A percentile compares a stretch with the other conserved stretches of the same genome.
Conservation (phyloP, 2,797 vertebrate genomes). For the Channa striata region DNA sequence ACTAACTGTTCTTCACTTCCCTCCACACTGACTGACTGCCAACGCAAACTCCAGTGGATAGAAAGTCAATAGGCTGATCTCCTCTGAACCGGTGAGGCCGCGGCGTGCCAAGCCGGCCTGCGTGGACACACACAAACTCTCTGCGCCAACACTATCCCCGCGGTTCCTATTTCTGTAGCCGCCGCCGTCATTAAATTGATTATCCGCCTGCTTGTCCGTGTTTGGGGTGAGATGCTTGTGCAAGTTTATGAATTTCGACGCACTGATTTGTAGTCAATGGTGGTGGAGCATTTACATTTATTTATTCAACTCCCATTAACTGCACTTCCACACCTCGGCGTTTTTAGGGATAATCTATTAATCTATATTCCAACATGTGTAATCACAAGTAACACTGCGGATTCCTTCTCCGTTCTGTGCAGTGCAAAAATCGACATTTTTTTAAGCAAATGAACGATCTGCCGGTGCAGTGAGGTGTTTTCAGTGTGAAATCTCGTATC, state of each 20-base stretch:
- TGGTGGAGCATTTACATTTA: neutral
- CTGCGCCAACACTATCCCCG: constrained; percentile 15
- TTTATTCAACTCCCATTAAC: neutral
- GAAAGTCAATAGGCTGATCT: constrained; percentile 69
- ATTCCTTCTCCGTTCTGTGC: neutral
- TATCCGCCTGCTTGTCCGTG: neutral
- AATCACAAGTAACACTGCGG: neutral
- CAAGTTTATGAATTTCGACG: neutral
- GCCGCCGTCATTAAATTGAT: constrained; percentile 23
- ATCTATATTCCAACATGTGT: neutral
- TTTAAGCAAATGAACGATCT: neutral
- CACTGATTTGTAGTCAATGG: neutral
- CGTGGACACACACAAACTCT: constrained; percentile 38
- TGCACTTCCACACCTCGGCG: neutral
- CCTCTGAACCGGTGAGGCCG: constrained; percentile 49
- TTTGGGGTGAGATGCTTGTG: constrained; percentile 1
- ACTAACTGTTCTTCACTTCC: constrained; percentile 70
- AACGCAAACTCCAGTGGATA: constrained; percentile 66
- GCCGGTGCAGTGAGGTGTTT: neutral
- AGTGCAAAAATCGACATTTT: neutral
- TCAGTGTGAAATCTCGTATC: neutral
- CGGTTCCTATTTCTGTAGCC: constrained; percentile 29
- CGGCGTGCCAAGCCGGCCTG: constrained; percentile 19
- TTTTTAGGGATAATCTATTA: constrained; percentile 1
- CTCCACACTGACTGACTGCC: constrained; percentile 41